Evolutionary conservation across 2,797 vertebrate species (phyloP), one percentile per base, ranked within the genome.

Genomic region (Epinephelus malabaricus): DNA sequence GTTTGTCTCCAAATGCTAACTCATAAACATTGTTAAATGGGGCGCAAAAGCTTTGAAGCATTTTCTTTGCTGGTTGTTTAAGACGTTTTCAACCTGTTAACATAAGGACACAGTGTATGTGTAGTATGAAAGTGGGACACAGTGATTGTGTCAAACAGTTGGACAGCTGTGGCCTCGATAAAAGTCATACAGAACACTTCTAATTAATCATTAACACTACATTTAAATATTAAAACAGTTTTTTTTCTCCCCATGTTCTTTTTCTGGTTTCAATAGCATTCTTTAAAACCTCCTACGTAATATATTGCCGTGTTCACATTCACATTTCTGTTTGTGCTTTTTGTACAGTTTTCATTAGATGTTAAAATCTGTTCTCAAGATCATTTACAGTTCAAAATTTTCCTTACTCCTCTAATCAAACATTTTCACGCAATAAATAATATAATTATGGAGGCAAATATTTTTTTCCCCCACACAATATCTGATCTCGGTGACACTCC

Each of bases 321-420:
- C 84, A 92, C 85, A 90, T 88, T 91, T 86, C 66, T 73, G 65
- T 78, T 94, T 95, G 93, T 94, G 94, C 94, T 94, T 94, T 81
- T 87, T 85, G 27, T 30, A 86, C 62, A 86, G 73, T 88, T 88
- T 86, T 38, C 34, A 87, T 85, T 86, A 84, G 79, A 89, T 60
- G 51, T 85, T 87, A 86, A 88, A 90, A 90, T 83, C 73, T 88
- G 40, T 67, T 81, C 74, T 85, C 72, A 83, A 88, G 60, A 86
- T 87, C 75, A 88, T 88, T 87, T 89, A 91, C 77, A 91, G 78
- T 84, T 89, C 81, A 63, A 60, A 89, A 89, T 66, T 69, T 83
- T 84, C 46, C 1, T 83, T 77, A 76, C 71, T 77, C 62, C 34
- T 66, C 69, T 40, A 77, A 90, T 91, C 76, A 87, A 82, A 88